Evolutionary conservation across 2,888 invertebrate genomes (phyloP).

Genomic region (Amphimallon solstitiale): DNA sequence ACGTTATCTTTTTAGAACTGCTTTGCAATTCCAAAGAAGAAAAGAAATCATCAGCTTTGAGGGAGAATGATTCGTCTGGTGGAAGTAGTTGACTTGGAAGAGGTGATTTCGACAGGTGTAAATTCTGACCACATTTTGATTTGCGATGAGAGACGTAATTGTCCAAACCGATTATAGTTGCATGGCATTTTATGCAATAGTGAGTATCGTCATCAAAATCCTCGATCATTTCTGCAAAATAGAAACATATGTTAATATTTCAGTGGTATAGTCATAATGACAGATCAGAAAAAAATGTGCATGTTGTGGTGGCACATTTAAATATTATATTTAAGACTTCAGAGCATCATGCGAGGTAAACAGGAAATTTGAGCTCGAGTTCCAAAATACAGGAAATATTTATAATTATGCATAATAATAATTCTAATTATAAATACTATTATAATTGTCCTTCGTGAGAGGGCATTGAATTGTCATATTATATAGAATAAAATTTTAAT

Average conservation of each 20-base stretch:
- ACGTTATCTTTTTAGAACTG: conserved; percentile 70
- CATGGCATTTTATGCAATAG: conserved; percentile 87
- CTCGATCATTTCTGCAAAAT: conserved; percentile 65
- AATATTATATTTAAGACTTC: no score
- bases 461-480: no score
- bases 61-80: conserved; percentile 67
- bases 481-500: no score
- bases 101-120: conserved; percentile 54
- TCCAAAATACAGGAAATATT: no score
- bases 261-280: no score
- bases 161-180: conserved; percentile 84
- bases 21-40: conserved; percentile 84
- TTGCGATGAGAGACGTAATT: conserved; percentile 88
- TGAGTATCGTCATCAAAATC: conserved; percentile 86
- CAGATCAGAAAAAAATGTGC: no score
- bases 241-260: conserved; percentile 1
- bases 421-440: no score
- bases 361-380: no score
- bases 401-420: no score
- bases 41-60: conserved; percentile 88
- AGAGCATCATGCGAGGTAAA: no score
- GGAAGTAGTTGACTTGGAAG: conserved; percentile 56
- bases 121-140: conserved; percentile 69
- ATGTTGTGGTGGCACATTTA: no score
- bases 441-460: no score